phyloP scores from a whole-genome alignment of 2,888 invertebrate species.

The Beris morrisii region DNA sequence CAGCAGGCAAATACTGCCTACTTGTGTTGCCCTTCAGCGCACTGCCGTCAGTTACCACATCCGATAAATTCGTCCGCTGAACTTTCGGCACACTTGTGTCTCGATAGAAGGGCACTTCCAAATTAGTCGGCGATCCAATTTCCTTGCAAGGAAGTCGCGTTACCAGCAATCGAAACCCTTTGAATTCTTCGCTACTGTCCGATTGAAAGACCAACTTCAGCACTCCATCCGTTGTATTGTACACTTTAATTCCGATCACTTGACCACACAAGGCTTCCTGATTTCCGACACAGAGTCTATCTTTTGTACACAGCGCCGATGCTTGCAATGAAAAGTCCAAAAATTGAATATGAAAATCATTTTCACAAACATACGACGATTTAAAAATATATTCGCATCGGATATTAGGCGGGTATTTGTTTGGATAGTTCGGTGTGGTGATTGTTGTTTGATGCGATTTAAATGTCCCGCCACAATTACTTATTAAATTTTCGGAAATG shows the following conservation, averaged over 20 bases:
- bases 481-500: neutral
- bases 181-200: slow-evolving; percentile 47
- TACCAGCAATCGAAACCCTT: slow-evolving; percentile 60
- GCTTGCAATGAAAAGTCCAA: slow-evolving; percentile 60
- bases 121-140: slow-evolving; percentile 1
- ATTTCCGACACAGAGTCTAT: slow-evolving; percentile 55
- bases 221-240: slow-evolving; percentile 57
- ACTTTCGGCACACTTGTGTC: slow-evolving; percentile 2
- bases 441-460: slow-evolving; percentile 58
- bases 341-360: slow-evolving; percentile 60
- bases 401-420: slow-evolving; percentile 54
- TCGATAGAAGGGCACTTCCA: slow-evolving; percentile 8
- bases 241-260: slow-evolving; percentile 57
- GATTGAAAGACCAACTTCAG: slow-evolving; percentile 58
- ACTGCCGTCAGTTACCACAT: neutral
- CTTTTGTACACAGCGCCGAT: slow-evolving; percentile 58
- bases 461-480: slow-evolving; percentile 54
- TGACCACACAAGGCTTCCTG: slow-evolving; percentile 59
- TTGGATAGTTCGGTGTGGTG: slow-evolving; percentile 61
- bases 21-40: neutral
- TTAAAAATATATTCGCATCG: slow-evolving; percentile 59
- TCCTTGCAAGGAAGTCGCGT: slow-evolving; percentile 56
- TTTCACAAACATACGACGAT: slow-evolving; percentile 58
- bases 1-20: slow-evolving; percentile 12
- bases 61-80: neutral